Evolutionary conservation across 2,888 invertebrate species (phyloP), one percentile per base, ranked within the genome.

Genomic region (Volucella inanis): DNA sequence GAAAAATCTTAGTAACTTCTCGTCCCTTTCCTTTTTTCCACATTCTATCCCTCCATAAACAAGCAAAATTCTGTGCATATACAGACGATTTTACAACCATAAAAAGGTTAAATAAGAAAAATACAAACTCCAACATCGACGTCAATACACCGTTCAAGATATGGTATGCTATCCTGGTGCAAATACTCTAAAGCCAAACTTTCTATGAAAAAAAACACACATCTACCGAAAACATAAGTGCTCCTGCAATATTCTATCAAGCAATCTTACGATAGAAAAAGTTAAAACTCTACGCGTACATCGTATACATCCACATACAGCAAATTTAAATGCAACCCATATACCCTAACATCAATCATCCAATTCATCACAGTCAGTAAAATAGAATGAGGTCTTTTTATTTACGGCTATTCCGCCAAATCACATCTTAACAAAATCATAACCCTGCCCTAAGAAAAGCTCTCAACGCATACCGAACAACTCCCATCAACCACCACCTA

Each of bases 171-270:
- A 31, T 49, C 11, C 47, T 64, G 18, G 18, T 22, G 2, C 18
- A 2, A 22, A 31, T 64, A 31, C 11, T 14, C 38, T 22, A 3
- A 3, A 31, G 62, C 38, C 49, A 31, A 62, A 6, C 64, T 18
- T 3, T 77, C 82, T 9, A 41, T 47, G 1, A 41, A 8, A 6
- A 81, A 78, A 71, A 72, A 67, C 54, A 85, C 87, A 87, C 62
- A 65, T 87, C 11, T 87, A 78, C 54, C 55, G 81, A 68, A 87
- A 87, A 75, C 71, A 84, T 1, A 59, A 83, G 22, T 81, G 79
- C 47, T 47, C 38, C 0, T 71, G 65, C 47, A 87, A 57, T 0
- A 12, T 87, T 8, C 10, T 10, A 4, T 67, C 74, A 0, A 77
- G 50, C 12, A 65, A 61, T 54, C 59, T 65, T 8, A 43, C 45